phyloP scores from a whole-genome alignment of 2,113 vertebrate species.

The Gobio gobio region DNA sequence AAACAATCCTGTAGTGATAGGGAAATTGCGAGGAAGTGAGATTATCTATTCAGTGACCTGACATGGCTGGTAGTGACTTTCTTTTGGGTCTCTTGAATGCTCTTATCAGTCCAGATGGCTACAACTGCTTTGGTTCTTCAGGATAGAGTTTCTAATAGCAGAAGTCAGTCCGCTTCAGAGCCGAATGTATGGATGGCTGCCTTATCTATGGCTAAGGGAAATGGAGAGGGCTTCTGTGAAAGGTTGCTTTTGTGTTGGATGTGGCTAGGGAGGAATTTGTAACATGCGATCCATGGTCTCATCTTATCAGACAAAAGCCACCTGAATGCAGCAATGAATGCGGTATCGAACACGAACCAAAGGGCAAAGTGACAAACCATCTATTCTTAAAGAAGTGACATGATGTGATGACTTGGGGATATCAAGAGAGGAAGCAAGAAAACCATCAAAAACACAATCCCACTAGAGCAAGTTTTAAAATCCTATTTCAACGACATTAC shows the following conservation, averaged over 20 bases:
- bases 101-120: slow-evolving; percentile 37
- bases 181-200: slow-evolving; percentile 31
- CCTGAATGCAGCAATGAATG: slow-evolving; percentile 18
- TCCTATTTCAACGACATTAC: background rate
- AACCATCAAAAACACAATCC: background rate
- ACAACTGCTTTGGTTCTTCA: background rate
- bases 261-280: slow-evolving; percentile 9
- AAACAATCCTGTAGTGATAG: slow-evolving; percentile 38
- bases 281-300: slow-evolving; percentile 19
- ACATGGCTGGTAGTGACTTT: slow-evolving; percentile 13
- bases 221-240: slow-evolving; percentile 16
- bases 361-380: slow-evolving; percentile 13
- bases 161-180: background rate
- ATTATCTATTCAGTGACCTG: slow-evolving; percentile 40
- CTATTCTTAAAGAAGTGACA: background rate
- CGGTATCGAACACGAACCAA: background rate
- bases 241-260: slow-evolving; percentile 31
- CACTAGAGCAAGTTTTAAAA: background rate
- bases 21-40: slow-evolving; percentile 24
- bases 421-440: background rate
- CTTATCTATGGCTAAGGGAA: slow-evolving; percentile 40
- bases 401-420: background rate
- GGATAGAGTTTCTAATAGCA: slow-evolving; percentile 26
- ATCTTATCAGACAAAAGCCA: slow-evolving; percentile 12
- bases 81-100: background rate